Percentiles rank a stretch among this genome's conserved stretches.
phyloP scores from a whole-genome alignment of 2,888 invertebrate species.

The Eupeodes latifasciatus region DNA sequence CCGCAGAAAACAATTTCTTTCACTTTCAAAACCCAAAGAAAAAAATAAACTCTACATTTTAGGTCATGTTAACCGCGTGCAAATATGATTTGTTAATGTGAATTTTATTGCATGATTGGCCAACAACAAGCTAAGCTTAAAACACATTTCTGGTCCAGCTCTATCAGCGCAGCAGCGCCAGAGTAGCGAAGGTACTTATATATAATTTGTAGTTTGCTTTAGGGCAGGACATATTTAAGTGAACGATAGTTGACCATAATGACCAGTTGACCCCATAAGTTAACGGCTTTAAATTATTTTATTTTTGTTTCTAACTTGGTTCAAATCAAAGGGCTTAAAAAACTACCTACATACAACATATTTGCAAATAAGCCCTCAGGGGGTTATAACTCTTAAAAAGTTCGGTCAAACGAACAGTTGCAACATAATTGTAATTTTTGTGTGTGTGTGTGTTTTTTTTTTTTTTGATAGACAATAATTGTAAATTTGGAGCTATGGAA shows the following conservation, averaged over 20 bases:
- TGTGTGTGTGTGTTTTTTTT: too few species aligned
- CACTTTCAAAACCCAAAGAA: conserved; percentile 49
- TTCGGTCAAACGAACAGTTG: background rate
- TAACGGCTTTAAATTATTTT: conserved; percentile 33
- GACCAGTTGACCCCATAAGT: conserved; percentile 62
- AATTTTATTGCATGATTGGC: conserved; percentile 68
- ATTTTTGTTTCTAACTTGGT: background rate
- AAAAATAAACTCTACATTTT: conserved; percentile 8
- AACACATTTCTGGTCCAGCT: background rate
- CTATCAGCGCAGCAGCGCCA: background rate
- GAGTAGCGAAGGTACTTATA: too few species aligned
- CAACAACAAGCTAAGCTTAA: background rate
- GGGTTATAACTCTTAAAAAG: background rate
- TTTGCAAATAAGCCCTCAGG: conserved; percentile 47
- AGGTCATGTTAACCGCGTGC: conserved; percentile 59
- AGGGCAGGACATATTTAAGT: conserved; percentile 55
- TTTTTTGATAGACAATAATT: too few species aligned
- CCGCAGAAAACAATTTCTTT: conserved; percentile 62
- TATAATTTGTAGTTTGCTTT: conserved; percentile 45
- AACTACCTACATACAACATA: background rate
- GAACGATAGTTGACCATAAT: conserved; percentile 41
- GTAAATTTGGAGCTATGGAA: background rate
- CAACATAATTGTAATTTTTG: too few species aligned
- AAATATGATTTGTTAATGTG: conserved; percentile 73
- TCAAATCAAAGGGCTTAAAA: conserved; percentile 46